These are phyloP conservation scores for Synergus laeviventris DNA, from an alignment of 2,888 invertebrate genomes.

Conservation along the genomic window DNA sequence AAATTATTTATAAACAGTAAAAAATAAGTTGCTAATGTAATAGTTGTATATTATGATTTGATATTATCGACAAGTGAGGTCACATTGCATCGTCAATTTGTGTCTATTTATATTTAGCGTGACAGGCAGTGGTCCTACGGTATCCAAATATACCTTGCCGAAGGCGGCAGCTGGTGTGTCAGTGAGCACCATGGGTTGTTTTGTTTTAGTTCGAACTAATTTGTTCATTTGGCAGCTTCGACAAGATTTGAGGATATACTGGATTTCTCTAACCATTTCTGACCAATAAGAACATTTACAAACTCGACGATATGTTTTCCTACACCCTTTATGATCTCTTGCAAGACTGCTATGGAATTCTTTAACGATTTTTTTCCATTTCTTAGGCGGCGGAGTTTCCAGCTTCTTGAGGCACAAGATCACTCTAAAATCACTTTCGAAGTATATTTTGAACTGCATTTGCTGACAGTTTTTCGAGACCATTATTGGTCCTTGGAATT, in stretches of 20 bases:
- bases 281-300: background rate
- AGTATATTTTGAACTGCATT: too few species aligned
- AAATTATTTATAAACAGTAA: too few species aligned
- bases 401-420: background rate
- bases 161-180: background rate
- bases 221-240: background rate
- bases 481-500: too few species aligned
- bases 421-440: background rate
- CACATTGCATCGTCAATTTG: background rate
- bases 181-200: background rate
- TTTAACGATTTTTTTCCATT: background rate
- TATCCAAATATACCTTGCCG: background rate
- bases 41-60: too few species aligned
- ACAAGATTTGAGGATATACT: background rate
- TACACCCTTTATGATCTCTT: background rate
- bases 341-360: background rate
- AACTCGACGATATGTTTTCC: background rate
- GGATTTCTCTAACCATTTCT: background rate
- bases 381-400: background rate
- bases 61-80: too few species aligned
- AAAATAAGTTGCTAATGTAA: too few species aligned
- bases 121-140: background rate
- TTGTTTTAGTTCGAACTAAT: background rate
- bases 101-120: background rate
- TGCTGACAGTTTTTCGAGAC: too few species aligned